These are phyloP conservation scores for Drosophila jambulina DNA, from an alignment of 1,140 invertebrate species.

Conservation along the genomic window DNA sequence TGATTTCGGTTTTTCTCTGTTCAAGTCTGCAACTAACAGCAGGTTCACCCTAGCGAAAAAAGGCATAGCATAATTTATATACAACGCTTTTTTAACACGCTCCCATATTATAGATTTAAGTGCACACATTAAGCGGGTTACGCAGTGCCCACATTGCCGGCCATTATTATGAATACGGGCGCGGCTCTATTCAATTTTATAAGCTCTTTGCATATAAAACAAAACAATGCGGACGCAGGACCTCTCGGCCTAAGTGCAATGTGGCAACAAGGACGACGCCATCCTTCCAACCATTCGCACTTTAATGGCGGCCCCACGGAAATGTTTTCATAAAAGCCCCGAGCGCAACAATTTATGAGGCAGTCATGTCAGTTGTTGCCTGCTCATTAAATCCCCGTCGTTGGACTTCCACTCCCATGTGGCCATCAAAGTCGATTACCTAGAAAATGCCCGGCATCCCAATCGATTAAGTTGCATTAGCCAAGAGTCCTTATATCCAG, in stretches of 20 bases:
- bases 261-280: slow-evolving; percentile 4
- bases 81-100: slow-evolving; percentile 60
- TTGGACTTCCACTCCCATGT: slow-evolving; percentile 24
- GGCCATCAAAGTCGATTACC: slow-evolving; percentile 79
- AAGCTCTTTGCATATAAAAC: slow-evolving; percentile 67
- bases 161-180: slow-evolving; percentile 57
- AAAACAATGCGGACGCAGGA: slow-evolving; percentile 50
- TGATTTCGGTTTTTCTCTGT: not conserved
- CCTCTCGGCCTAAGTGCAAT: slow-evolving; percentile 56
- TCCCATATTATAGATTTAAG: slow-evolving; percentile 78
- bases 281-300: slow-evolving; percentile 37
- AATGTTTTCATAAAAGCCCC: slow-evolving; percentile 70
- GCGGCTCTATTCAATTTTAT: slow-evolving; percentile 72
- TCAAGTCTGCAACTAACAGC: not conserved
- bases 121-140: slow-evolving; percentile 66
- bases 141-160: slow-evolving; percentile 33
- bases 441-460: slow-evolving; percentile 70
- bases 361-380: slow-evolving; percentile 57
- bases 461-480: slow-evolving; percentile 76
- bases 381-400: slow-evolving; percentile 47
- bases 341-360: slow-evolving; percentile 63
- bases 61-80: slow-evolving; percentile 63
- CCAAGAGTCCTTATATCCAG: not conserved
- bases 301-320: slow-evolving; percentile 46
- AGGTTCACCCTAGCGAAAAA: slow-evolving; percentile 48